Conservation (phyloP, 2,888 invertebrate genomes). For the Drosophila quinaria region DNA sequence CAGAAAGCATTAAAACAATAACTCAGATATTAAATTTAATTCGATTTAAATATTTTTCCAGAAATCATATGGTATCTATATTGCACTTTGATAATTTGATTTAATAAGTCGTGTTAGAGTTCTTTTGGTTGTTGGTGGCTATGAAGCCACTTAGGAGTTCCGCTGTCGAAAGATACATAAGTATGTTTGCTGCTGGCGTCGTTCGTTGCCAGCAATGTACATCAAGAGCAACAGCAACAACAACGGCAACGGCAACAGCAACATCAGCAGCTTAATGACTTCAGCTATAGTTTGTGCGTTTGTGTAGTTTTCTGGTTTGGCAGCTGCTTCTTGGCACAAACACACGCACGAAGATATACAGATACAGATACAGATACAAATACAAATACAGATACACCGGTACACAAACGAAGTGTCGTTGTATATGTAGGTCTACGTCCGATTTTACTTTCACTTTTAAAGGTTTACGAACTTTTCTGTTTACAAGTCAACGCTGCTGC, state of each 20-base stretch:
- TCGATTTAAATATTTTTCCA: no score
- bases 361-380: constrained; percentile 17
- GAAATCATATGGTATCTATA: no score
- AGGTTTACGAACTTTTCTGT: constrained; percentile 86
- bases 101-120: background rate
- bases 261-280: constrained; percentile 16
- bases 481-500: constrained; percentile 77
- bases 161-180: constrained; percentile 40
- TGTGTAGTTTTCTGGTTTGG: constrained; percentile 71
- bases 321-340: constrained; percentile 72
- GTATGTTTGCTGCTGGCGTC: constrained; percentile 41
- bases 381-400: constrained; percentile 15
- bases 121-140: background rate
- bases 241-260: constrained; percentile 1
- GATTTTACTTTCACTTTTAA: constrained; percentile 86
- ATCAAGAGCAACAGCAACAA: constrained; percentile 42
- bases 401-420: constrained; percentile 39
- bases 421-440: constrained; percentile 86
- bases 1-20: no score
- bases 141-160: constrained; percentile 45
- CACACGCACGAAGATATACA: constrained; percentile 20
- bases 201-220: constrained; percentile 48
- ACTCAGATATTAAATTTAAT: no score
- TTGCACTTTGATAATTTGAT: background rate
- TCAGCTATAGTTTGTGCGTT: constrained; percentile 36